These are phyloP conservation scores for Oithona nana DNA, from an alignment of 2,888 invertebrate genomes.

Conservation along the genomic window DNA sequence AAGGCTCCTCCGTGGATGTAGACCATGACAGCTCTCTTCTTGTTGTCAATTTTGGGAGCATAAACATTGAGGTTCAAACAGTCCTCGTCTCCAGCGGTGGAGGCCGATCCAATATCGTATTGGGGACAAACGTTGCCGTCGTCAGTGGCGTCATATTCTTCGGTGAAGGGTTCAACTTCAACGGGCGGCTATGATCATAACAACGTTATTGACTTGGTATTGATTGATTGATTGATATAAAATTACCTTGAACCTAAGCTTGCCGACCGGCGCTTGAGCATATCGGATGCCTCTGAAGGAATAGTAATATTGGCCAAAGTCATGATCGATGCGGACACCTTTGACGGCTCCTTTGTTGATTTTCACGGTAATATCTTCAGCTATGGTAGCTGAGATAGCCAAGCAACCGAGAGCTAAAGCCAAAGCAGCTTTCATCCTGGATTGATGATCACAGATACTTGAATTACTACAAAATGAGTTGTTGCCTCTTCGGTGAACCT, in stretches of 20 bases:
- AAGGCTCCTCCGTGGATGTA: conserved; percentile 21
- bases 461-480: too few species aligned
- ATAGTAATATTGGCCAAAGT: conserved; percentile 21
- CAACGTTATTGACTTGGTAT: conserved; percentile 4
- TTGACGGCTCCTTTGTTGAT: conserved; percentile 23
- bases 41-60: conserved; percentile 12
- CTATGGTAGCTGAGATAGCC: background rate
- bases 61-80: conserved; percentile 20
- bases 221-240: background rate
- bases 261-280: conserved; percentile 23
- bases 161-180: conserved; percentile 22
- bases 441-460: too few species aligned
- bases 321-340: conserved; percentile 21
- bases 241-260: conserved; percentile 23
- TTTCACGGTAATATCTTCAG: conserved; percentile 20
- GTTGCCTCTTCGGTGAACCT: too few species aligned
- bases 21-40: conserved; percentile 19
- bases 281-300: conserved; percentile 24
- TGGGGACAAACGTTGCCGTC: conserved; percentile 24
- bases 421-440: background rate
- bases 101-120: conserved; percentile 22
- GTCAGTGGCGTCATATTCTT: conserved; percentile 22
- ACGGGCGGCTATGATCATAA: conserved; percentile 21
- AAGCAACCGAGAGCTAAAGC: background rate
- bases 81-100: conserved; percentile 23